A percentile compares a stretch with the other conserved stretches of the same genome.
phyloP scores from a whole-genome alignment of 2,113 vertebrate species.

The Sisor rabdophorus region DNA sequence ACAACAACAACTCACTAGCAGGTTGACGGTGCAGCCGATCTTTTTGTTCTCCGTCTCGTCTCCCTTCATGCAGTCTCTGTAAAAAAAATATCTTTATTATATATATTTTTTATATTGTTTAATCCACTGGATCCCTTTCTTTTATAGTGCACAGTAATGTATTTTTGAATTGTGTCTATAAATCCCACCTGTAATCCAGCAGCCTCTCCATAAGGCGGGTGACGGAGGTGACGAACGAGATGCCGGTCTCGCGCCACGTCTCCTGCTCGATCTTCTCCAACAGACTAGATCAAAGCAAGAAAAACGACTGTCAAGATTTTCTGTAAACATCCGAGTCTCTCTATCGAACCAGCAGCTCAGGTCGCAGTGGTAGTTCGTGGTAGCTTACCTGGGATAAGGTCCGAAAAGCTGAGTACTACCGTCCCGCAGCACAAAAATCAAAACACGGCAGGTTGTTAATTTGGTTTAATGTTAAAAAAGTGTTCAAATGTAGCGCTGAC shows the following conservation, averaged over 20 bases:
- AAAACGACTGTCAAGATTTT: background rate
- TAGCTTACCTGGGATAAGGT: conserved; percentile 95
- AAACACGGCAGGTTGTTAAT: conserved; percentile 60
- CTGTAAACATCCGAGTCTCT: background rate
- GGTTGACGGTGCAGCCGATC: conserved; percentile 92
- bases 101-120: background rate
- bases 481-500: conserved; percentile 5
- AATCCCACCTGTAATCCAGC: conserved; percentile 86
- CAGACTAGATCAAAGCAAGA: conserved; percentile 67
- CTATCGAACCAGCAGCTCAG: background rate
- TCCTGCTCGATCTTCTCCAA: conserved; percentile 98
- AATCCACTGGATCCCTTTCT: no score
- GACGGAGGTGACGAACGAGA: conserved; percentile 93
- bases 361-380: conserved; percentile 14
- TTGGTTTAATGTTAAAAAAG: conserved; percentile 19
- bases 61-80: conserved; percentile 96
- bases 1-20: conserved; percentile 78
- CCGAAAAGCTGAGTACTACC: conserved; percentile 98
- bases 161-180: background rate
- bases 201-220: conserved; percentile 97
- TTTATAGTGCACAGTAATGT: background rate
- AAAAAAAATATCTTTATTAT: conserved; percentile 6
- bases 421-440: conserved; percentile 81
- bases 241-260: conserved; percentile 93
- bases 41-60: conserved; percentile 98